Conservation (phyloP, 2,113 vertebrate genomes). For the Laticauda colubrina region DNA sequence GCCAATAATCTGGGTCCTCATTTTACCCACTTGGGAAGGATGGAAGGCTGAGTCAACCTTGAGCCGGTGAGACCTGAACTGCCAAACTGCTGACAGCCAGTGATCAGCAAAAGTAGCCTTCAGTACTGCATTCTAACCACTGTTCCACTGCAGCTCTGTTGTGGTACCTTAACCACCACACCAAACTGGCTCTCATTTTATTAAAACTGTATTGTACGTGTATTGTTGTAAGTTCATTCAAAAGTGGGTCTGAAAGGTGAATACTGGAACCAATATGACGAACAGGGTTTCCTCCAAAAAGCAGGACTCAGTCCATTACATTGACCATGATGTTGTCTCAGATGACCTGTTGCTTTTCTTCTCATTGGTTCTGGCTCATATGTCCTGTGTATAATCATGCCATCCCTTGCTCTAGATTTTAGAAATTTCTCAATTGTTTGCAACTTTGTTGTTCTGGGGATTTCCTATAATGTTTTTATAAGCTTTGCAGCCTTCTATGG, state of each 20-base stretch:
- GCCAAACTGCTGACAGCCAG: no score
- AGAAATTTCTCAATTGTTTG: not conserved
- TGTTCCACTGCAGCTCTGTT: no score
- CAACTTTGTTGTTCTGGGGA: not conserved
- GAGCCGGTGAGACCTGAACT: no score
- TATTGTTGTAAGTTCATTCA: not conserved
- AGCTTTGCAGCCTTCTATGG: not conserved
- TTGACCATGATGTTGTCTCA: not conserved
- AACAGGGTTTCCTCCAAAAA: not conserved
- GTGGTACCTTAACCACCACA: not conserved
- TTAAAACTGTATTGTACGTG: not conserved
- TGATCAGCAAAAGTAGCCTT: no score
- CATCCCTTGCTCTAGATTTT: not conserved
- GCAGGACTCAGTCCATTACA: not conserved
- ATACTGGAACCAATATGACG: not conserved
- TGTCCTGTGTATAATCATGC: not conserved
- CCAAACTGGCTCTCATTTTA: not conserved
- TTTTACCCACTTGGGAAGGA: no score
- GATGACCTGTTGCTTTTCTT: not conserved
- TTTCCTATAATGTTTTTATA: not conserved
- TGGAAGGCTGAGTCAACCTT: no score
- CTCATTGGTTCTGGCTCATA: not conserved
- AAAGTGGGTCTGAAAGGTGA: not conserved
- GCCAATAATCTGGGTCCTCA: no score
- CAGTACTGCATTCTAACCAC: no score